A percentile compares a stretch with the other conserved stretches of the same genome.
Conservation (phyloP, 2,113 vertebrate genomes). For the Neolamprologus tretocephalus region DNA sequence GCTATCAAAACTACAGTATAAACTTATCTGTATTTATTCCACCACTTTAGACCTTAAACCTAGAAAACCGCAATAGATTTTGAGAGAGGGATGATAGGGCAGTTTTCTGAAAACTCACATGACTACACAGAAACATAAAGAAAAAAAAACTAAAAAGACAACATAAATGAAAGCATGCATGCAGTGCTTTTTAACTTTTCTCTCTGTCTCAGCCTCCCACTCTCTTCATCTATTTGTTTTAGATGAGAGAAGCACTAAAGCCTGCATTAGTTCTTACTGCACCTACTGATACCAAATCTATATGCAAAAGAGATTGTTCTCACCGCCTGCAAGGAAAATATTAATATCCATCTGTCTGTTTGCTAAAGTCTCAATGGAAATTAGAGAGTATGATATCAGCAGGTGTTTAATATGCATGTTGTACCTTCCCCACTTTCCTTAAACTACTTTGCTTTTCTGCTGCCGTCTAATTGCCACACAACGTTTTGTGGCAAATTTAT, state of each 20-base stretch:
- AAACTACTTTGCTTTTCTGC: background rate
- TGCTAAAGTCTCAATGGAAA: slow-evolving; percentile 37
- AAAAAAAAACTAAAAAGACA: background rate
- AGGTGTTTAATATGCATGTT: slow-evolving; percentile 24
- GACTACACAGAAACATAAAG: background rate
- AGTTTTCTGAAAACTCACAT: background rate
- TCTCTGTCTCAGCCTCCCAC: background rate
- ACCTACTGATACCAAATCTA: slow-evolving; percentile 42
- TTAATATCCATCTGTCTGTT: slow-evolving; percentile 38
- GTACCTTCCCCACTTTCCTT: background rate
- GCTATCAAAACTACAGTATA: background rate
- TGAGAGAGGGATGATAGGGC: background rate
- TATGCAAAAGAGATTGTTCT: slow-evolving; percentile 46
- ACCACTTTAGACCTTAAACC: background rate
- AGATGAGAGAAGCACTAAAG: slow-evolving; percentile 12
- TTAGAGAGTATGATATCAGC: slow-evolving; percentile 8
- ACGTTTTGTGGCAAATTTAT: background rate
- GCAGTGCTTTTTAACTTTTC: background rate
- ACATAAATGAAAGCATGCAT: background rate
- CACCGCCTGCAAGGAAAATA: slow-evolving; percentile 14
- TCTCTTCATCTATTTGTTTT: slow-evolving; percentile 3
- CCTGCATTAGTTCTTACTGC: slow-evolving; percentile 20
- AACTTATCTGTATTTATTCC: background rate
- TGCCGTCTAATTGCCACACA: background rate
- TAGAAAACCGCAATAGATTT: background rate